phyloP scores from a whole-genome alignment of 1,140 invertebrate species.

The Papilio polyxenes region DNA sequence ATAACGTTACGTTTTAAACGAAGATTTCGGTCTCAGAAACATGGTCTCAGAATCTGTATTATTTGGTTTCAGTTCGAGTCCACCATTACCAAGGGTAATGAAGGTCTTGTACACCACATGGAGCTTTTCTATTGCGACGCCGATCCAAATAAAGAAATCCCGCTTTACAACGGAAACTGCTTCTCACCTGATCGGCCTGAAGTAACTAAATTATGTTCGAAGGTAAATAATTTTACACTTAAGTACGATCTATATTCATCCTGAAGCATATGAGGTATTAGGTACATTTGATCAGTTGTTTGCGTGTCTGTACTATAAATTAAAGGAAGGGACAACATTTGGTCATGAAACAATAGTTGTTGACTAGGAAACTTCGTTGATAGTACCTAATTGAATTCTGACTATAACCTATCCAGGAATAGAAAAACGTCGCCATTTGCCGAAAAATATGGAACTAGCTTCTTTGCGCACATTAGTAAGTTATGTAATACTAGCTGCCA shows the following conservation, averaged over 20 bases:
- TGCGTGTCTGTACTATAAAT: no score
- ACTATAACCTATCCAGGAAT: no score
- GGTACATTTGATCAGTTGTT: background rate
- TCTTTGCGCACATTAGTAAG: no score
- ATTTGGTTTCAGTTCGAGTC: constrained; percentile 88
- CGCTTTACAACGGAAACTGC: constrained; percentile 93
- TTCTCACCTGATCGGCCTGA: constrained; percentile 85
- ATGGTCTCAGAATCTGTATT: background rate
- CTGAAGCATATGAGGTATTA: background rate
- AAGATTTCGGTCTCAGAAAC: no score
- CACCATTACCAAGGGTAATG: constrained; percentile 88
- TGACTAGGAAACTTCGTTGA: no score
- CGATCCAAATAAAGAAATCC: constrained; percentile 82
- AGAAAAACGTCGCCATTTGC: no score
- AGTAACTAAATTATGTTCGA: constrained; percentile 75
- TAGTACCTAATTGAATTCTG: no score
- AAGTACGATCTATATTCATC: background rate
- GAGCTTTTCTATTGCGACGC: constrained; percentile 98
- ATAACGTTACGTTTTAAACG: no score
- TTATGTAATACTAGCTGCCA: no score
- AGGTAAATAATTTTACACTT: constrained; percentile 52
- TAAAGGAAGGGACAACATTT: no score
- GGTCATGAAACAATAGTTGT: no score
- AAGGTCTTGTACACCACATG: constrained; percentile 98
- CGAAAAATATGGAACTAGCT: no score